These are phyloP conservation scores for Brachymystax lenok DNA, from an alignment of 2,797 vertebrate species.

Conservation along the genomic window DNA sequence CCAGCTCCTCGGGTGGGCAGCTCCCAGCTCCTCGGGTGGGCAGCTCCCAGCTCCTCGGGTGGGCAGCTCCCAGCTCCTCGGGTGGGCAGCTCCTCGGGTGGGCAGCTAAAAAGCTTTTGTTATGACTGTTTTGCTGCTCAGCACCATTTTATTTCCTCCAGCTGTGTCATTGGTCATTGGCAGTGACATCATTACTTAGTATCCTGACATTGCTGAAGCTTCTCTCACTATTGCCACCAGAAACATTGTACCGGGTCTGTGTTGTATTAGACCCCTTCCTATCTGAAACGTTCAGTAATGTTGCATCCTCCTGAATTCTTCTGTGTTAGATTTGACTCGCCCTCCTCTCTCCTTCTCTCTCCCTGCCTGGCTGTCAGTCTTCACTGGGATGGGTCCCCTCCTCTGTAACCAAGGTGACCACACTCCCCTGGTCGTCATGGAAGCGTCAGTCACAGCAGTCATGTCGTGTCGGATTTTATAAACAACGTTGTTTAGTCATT, in stretches of 20 bases:
- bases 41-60: no score
- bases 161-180: constrained; percentile 50
- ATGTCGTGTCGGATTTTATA: not conserved
- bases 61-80: no score
- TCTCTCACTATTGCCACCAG: constrained; percentile 11
- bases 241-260: constrained; percentile 65
- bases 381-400: constrained; percentile 75
- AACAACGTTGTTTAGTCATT: not conserved
- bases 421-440: constrained; percentile 73
- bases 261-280: constrained; percentile 16
- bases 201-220: constrained; percentile 55
- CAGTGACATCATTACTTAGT: constrained; percentile 59
- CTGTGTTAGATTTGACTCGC: constrained; percentile 18
- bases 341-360: constrained; percentile 9
- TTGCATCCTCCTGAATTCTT: constrained; percentile 1
- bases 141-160: constrained; percentile 48
- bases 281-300: constrained; percentile 32
- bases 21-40: no score
- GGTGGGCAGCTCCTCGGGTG: not conserved
- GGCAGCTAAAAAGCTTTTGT: constrained; percentile 16
- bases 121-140: constrained; percentile 40
- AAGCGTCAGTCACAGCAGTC: not conserved
- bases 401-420: constrained; percentile 82
- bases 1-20: no score
- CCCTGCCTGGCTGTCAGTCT: constrained; percentile 78